Evolutionary conservation across 2,113 vertebrate genomes (phyloP).

Genomic region (Aphelocoma coerulescens): DNA sequence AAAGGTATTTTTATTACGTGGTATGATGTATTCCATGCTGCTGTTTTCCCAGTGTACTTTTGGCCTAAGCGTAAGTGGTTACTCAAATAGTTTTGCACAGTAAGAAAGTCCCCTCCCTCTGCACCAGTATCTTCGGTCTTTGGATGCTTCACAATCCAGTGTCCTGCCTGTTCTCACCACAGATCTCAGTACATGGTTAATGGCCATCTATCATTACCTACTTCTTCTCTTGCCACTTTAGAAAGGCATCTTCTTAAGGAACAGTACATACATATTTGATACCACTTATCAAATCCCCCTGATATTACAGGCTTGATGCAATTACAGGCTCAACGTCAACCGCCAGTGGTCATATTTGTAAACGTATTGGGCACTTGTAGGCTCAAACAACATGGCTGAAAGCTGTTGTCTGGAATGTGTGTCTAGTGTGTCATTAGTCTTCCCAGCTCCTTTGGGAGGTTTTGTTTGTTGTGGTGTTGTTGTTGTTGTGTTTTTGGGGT

Average conservation of each 20-base stretch:
- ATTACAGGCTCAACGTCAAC: background rate
- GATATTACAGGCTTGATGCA: background rate
- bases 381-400: background rate
- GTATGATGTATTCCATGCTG: background rate
- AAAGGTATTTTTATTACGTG: background rate
- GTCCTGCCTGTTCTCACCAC: background rate
- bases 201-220: background rate
- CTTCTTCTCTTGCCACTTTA: background rate
- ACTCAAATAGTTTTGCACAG: background rate
- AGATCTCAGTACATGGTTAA: background rate
- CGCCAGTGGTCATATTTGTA: background rate
- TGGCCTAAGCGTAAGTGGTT: background rate
- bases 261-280: background rate
- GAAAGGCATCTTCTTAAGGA: background rate
- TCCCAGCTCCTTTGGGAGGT: background rate
- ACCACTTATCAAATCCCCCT: rapidly evolving
- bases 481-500: background rate
- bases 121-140: background rate
- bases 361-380: background rate
- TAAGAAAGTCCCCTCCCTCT: background rate
- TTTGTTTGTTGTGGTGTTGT: background rate
- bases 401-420: background rate
- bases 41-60: background rate
- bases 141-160: background rate
- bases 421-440: background rate